These are phyloP conservation scores for Macropus fuliginosus DNA, from an alignment of 2,797 vertebrate genomes.

Conservation along the genomic window DNA sequence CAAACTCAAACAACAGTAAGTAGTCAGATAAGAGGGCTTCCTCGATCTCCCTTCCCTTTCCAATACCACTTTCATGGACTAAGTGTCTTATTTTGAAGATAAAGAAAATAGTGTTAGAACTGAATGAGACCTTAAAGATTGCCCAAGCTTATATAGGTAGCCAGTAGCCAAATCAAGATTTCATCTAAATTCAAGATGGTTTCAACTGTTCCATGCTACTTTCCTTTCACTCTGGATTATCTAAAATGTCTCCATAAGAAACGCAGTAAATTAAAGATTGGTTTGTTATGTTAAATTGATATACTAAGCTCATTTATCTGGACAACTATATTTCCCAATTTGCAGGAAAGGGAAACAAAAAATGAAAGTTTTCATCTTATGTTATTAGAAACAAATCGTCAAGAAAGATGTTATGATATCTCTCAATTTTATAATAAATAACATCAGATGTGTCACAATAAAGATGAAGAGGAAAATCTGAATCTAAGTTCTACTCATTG, in stretches of 20 bases:
- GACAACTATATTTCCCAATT: background rate
- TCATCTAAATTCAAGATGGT: background rate
- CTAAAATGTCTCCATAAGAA: background rate
- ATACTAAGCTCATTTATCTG: background rate
- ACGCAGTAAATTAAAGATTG: background rate
- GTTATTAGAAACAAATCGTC: slow-evolving; percentile 8
- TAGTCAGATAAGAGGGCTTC: background rate
- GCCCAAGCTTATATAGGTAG: background rate
- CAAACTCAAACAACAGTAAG: background rate
- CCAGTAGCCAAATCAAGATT: background rate
- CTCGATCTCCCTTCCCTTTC: background rate
- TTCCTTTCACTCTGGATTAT: background rate
- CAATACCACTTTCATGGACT: background rate
- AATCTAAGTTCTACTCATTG: background rate
- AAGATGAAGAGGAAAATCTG: background rate
- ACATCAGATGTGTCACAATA: background rate
- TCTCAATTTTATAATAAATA: slow-evolving; percentile 9
- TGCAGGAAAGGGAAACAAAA: background rate
- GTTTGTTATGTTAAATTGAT: background rate
- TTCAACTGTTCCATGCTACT: background rate
- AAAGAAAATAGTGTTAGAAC: background rate
- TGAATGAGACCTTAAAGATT: background rate
- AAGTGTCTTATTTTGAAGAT: background rate
- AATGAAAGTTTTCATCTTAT: background rate
- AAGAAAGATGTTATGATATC: background rate